phyloP scores from a whole-genome alignment of 2,888 invertebrate genomes.

The Cosmopolites sordidus region DNA sequence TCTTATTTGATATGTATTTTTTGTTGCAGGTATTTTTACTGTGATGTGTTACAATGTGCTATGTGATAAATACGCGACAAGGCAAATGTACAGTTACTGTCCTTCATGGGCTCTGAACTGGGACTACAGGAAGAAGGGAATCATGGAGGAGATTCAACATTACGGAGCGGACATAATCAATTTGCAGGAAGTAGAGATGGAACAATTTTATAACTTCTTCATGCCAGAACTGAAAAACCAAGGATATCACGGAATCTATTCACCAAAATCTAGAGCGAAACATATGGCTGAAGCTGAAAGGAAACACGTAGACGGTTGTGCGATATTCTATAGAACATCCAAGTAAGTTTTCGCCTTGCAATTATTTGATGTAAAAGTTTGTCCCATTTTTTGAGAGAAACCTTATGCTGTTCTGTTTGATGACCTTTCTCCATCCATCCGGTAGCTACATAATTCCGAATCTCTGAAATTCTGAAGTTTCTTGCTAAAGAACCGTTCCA shows the following conservation, averaged over 20 bases:
- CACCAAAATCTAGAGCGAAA: constrained; percentile 96
- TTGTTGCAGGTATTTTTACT: constrained; percentile 80
- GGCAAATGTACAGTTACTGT: constrained; percentile 99
- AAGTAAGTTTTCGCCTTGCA: constrained; percentile 60
- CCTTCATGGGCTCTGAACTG: constrained; percentile 98
- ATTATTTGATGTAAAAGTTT: too few species aligned
- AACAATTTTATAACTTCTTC: constrained; percentile 97
- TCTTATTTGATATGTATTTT: too few species aligned
- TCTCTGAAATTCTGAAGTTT: too few species aligned
- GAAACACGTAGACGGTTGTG: constrained; percentile 98
- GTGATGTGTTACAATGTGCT: constrained; percentile 99
- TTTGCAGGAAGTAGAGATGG: constrained; percentile 95
- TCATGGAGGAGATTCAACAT: constrained; percentile 93
- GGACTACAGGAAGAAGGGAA: constrained; percentile 97
- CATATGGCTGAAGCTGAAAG: constrained; percentile 96
- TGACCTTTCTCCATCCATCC: too few species aligned
- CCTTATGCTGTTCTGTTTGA: too few species aligned
- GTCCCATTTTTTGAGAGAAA: too few species aligned
- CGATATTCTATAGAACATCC: constrained; percentile 91
- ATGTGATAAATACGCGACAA: constrained; percentile 97
- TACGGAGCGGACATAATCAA: constrained; percentile 97
- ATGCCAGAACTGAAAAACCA: constrained; percentile 88
- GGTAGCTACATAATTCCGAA: too few species aligned
- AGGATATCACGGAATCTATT: constrained; percentile 93
- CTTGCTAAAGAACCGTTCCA: too few species aligned